Base-by-base conservation (phyloP, 2,797 vertebrate genomes). In the Peromyscus attwateri region DNA sequence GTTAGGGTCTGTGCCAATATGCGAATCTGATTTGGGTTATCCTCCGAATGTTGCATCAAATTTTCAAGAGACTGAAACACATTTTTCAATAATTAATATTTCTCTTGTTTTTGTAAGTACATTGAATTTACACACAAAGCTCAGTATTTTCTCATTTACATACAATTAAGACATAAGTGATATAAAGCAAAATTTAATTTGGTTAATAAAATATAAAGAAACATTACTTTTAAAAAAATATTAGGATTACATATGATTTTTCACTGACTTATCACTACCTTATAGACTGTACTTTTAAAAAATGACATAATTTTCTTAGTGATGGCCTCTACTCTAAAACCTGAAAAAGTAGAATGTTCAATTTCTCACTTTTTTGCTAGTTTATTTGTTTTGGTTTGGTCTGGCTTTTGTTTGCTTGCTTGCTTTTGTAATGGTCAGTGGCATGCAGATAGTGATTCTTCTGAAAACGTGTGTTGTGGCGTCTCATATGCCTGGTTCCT, bases 1-100 rank as follows among this genome's bases (percentile, higher is more conserved):
- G 99, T 99, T 98, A 99, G 98, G 3, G 99, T 99, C 98, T 99
- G 99, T 91, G 99, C 99, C 98, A 99, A 97, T 92, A 99, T 99
- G 52, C 99, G 99, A 94, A 99, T 99, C 98, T 99, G 99, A 98
- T 99, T 99, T 40, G 99, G 99, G 98, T 99, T 99, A 97, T 99
- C 99, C 97, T 99, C 99, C 49, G 99, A 99, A 98, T 99, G 99
- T 79, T 98, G 99, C 98, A 99, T 97, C 88, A 99, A 98, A 93
- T 97, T 98, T 93, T 99, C 99, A 60, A 99, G 98, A 95, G 99
- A 99, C 99, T 99, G 97, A 98, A 98, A 98, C 4, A 97, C 57
- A 96, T 68, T 95, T 95, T 91, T 84, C 55, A 97, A 98, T 83
- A 96, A 94, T 96, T 81, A 96, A 62, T 89, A 85, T 68, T 87